Conservation (phyloP, 2,113 vertebrate species). For the Paramormyrops kingsleyae region DNA sequence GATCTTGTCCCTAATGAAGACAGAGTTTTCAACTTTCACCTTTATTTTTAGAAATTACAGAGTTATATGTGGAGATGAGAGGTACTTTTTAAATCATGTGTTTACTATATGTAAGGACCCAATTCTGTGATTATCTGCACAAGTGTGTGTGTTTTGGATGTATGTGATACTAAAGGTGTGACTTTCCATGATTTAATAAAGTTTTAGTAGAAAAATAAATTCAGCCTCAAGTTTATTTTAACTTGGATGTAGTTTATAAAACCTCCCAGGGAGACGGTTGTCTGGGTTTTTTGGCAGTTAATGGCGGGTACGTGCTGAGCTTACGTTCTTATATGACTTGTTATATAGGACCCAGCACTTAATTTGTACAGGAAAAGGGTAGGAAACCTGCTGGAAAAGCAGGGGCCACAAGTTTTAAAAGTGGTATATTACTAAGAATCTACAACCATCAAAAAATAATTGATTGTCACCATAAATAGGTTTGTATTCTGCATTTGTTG, state of each 20-base stretch:
- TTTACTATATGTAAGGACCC: neutral
- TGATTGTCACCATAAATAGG: neutral
- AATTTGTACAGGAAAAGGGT: neutral
- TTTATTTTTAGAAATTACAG: neutral
- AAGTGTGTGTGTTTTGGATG: neutral
- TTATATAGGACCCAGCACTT: neutral
- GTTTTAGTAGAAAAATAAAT: neutral
- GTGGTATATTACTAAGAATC: neutral
- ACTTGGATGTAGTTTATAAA: neutral
- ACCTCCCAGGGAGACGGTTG: neutral
- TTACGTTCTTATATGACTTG: neutral
- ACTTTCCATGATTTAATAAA: neutral
- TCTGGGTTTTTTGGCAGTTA: neutral
- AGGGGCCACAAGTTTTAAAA: neutral
- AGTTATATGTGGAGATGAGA: neutral
- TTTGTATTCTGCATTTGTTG: neutral
- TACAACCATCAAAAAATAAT: neutral
- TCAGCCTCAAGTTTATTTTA: neutral
- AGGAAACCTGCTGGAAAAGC: neutral
- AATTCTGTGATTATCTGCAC: conserved; percentile 4
- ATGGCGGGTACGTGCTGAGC: neutral
- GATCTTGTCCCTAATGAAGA: neutral
- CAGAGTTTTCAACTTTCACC: neutral
- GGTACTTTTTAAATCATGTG: conserved; percentile 3
- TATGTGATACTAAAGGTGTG: neutral